A percentile compares a stretch with the other conserved stretches of the same genome.
Conservation (phyloP, 2,797 vertebrate genomes). For the Periophthalmus magnuspinnatus region DNA sequence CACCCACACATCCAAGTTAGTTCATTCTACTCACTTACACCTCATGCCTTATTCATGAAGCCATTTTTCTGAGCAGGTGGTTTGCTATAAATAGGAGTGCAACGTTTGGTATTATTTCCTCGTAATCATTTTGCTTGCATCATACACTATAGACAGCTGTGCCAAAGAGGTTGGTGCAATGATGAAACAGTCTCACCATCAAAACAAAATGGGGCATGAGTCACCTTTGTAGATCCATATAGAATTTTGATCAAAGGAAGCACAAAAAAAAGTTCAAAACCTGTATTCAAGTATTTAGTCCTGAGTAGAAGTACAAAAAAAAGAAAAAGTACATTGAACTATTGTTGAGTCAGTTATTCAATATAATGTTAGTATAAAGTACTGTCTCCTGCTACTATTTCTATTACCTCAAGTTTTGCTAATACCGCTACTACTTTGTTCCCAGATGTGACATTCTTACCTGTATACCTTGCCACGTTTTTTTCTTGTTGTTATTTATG, state of each 20-base stretch:
- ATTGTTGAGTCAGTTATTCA: too few species aligned
- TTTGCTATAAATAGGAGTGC: conserved; percentile 14
- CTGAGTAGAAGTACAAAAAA: too few species aligned
- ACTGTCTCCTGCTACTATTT: too few species aligned
- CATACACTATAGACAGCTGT: conserved; percentile 35
- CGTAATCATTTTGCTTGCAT: conserved; percentile 29
- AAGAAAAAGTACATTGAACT: too few species aligned
- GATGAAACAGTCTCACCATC: conserved; percentile 20
- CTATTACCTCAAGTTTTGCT: too few species aligned
- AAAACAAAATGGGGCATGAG: conserved; percentile 18
- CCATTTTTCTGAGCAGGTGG: not conserved
- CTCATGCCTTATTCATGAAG: conserved; percentile 6
- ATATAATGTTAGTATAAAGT: too few species aligned
- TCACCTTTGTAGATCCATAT: conserved; percentile 9
- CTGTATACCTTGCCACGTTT: too few species aligned
- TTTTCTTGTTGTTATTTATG: too few species aligned
- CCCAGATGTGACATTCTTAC: too few species aligned
- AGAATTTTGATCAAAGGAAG: conserved; percentile 9
- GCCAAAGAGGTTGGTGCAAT: conserved; percentile 6
- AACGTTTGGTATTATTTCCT: conserved; percentile 17
- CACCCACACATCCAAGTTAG: conserved; percentile 2
- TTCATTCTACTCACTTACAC: conserved; percentile 3
- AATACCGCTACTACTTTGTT: too few species aligned
- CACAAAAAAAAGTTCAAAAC: not conserved
- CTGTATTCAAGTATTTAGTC: not conserved